Conservation (phyloP, 2,797 vertebrate species). For the Notoglanidium macrostoma region DNA sequence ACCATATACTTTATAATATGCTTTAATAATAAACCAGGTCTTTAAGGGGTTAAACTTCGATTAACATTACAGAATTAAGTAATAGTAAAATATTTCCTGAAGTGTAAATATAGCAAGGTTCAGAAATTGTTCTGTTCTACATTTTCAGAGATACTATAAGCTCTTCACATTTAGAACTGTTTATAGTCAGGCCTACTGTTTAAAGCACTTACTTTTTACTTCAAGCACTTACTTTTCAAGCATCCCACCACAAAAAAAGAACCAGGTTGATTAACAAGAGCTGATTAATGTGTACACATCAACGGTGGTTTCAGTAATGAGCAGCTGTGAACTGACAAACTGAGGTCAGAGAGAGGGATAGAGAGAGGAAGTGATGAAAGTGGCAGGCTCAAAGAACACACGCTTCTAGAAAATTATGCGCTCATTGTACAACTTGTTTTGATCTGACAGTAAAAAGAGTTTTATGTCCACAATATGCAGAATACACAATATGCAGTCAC, state of each 20-base stretch:
- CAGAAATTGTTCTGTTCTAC: not conserved
- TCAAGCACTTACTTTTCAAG: not conserved
- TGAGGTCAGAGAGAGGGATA: constrained; percentile 22
- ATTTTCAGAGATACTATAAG: not conserved
- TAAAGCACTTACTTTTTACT: not conserved
- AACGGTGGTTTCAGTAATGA: constrained; percentile 28
- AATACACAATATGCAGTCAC: not conserved
- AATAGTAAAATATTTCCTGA: not conserved
- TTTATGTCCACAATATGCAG: not conserved
- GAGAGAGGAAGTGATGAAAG: constrained; percentile 21
- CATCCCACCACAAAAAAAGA: not conserved
- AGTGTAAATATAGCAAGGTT: not conserved
- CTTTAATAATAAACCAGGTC: not conserved
- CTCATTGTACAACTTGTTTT: constrained; percentile 68
- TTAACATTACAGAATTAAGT: not conserved
- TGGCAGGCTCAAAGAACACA: constrained; percentile 38
- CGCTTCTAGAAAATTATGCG: constrained; percentile 61
- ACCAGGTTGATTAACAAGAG: constrained; percentile 18
- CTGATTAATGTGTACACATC: constrained; percentile 17
- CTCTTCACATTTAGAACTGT: not conserved
- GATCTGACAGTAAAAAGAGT: constrained; percentile 43
- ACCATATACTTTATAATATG: not conserved
- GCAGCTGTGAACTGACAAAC: constrained; percentile 40
- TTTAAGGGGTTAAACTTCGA: not conserved
- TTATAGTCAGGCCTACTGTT: not conserved